These are phyloP conservation scores for Corythaeola cristata DNA, from an alignment of 2,113 vertebrate species.

Conservation along the genomic window DNA sequence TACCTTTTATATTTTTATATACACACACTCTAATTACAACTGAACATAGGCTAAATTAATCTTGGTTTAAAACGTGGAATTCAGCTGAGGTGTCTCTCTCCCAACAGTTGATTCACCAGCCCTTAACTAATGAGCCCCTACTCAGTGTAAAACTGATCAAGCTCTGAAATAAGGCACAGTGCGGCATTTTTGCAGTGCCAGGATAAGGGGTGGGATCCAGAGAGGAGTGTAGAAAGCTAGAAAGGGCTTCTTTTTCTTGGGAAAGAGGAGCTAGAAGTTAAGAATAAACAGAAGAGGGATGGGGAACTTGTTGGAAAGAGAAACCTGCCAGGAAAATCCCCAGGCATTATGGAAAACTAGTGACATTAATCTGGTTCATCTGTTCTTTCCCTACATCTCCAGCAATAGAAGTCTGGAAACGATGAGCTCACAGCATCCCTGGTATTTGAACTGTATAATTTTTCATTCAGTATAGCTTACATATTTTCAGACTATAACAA, in stretches of 20 bases:
- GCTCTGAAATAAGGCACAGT: not conserved
- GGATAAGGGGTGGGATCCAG: not conserved
- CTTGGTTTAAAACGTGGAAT: not conserved
- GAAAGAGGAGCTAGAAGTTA: not conserved
- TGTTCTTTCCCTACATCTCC: not conserved
- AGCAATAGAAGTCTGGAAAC: not conserved
- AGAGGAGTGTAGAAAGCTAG: not conserved
- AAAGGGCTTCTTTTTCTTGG: not conserved
- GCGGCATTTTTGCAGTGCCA: not conserved
- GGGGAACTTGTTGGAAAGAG: not conserved
- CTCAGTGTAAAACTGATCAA: rapidly evolving
- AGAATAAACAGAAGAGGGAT: not conserved
- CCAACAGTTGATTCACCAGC: not conserved
- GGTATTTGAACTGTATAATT: conserved; percentile 14
- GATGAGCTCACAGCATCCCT: not conserved
- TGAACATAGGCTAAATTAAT: not conserved
- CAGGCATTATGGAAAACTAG: not conserved
- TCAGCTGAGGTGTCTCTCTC: not conserved
- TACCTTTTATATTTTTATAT: not conserved
- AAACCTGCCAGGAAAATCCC: not conserved
- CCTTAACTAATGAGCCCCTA: not conserved
- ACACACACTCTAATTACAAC: not conserved
- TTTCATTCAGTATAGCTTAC: not conserved
- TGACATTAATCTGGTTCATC: not conserved
- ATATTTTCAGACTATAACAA: not conserved